A percentile compares a stretch with the other conserved stretches of the same genome.
These are phyloP conservation scores for Pocillopora damicornis DNA, from an alignment of 64 coral and sea anemone genomes.

Conservation along the genomic window DNA sequence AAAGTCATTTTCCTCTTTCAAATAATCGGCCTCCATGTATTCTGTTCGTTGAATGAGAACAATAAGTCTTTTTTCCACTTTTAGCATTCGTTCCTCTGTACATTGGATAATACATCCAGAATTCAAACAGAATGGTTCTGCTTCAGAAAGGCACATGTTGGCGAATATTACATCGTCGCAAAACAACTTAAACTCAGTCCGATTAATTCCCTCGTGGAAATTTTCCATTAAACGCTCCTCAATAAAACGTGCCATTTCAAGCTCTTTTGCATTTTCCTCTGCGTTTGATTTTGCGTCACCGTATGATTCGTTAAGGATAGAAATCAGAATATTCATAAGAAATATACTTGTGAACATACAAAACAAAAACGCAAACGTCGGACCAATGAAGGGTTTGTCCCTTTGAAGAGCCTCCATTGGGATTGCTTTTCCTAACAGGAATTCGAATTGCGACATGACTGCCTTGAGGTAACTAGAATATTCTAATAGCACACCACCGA, in stretches of 20 bases:
- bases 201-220: background rate
- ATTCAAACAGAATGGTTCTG: conserved; percentile 25
- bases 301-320: conserved; percentile 48
- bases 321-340: conserved; percentile 56
- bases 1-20: background rate
- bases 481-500: conserved; percentile 34
- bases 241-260: conserved; percentile 60
- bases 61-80: background rate
- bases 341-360: conserved; percentile 27
- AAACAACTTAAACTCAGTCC: conserved; percentile 10
- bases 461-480: conserved; percentile 42
- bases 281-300: conserved; percentile 23
- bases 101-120: conserved; percentile 19
- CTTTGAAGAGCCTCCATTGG: conserved; percentile 28
- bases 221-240: conserved; percentile 13
- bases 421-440: conserved; percentile 23
- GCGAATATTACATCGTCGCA: background rate
- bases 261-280: conserved; percentile 25
- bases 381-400: conserved; percentile 27
- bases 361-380: conserved; percentile 44
- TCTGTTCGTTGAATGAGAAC: conserved; percentile 17
- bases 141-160: conserved; percentile 15
- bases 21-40: background rate
- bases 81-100: background rate
- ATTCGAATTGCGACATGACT: conserved; percentile 37